These are phyloP conservation scores for Phataginus tetradactyla DNA, from an alignment of 2,797 vertebrate genomes.

Conservation along the genomic window DNA sequence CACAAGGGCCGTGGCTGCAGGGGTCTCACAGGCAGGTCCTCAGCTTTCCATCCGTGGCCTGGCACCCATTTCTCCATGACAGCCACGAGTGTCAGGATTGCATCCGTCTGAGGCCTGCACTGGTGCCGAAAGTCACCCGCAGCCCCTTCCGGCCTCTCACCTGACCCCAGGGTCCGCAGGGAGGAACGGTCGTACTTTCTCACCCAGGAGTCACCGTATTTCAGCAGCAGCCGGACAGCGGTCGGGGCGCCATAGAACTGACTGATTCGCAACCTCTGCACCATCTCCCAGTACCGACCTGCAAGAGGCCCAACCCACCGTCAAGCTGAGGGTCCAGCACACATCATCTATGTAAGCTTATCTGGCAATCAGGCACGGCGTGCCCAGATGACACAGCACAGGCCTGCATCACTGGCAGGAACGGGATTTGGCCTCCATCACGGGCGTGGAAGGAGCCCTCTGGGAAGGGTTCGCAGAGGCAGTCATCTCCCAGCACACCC, in stretches of 20 bases:
- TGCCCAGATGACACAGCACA: background rate
- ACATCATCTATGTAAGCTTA: background rate
- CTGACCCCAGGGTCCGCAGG: constrained; percentile 94
- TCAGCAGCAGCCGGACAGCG: constrained; percentile 94
- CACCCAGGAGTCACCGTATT: constrained; percentile 95
- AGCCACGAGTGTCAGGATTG: background rate
- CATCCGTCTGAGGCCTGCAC: too few relatives aligned
- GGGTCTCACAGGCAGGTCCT: background rate
- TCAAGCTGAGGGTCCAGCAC: background rate
- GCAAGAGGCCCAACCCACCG: constrained; percentile 52
- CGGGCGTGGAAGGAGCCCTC: background rate
- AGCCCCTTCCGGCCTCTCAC: constrained; percentile 82
- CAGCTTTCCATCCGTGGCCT: background rate
- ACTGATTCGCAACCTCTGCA: constrained; percentile 95
- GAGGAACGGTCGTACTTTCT: constrained; percentile 95
- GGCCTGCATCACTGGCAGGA: background rate
- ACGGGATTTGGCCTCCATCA: background rate
- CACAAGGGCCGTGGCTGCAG: too few relatives aligned
- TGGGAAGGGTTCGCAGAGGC: background rate
- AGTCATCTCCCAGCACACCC: background rate
- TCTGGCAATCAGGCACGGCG: background rate
- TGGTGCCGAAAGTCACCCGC: background rate
- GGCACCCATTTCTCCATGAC: too few relatives aligned
- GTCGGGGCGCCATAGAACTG: constrained; percentile 98
- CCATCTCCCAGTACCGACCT: constrained; percentile 98